A percentile compares a stretch with the other conserved stretches of the same genome.
Conservation (phyloP, 2,797 vertebrate species). For the Craterocephalus amniculus region DNA sequence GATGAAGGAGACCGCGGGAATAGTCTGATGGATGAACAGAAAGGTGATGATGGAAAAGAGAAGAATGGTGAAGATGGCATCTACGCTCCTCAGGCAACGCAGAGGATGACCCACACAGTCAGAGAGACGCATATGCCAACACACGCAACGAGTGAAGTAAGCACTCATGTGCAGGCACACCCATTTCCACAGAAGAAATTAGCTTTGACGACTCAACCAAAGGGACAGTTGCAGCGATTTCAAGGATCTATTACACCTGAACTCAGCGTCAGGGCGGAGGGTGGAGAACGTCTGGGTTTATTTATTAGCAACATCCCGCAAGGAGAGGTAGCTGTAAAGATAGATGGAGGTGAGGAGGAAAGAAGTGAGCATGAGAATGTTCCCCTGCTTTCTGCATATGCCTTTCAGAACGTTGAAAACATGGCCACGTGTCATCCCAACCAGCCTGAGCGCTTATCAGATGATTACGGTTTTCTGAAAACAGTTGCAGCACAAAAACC, state of each 20-base stretch:
- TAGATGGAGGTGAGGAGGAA: conserved; percentile 5
- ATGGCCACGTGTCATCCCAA: background rate
- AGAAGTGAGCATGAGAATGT: conserved; percentile 7
- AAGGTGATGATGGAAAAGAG: background rate
- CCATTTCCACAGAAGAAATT: background rate
- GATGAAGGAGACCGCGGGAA: background rate
- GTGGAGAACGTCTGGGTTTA: conserved; percentile 3
- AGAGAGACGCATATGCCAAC: background rate
- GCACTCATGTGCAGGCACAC: background rate
- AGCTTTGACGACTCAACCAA: background rate
- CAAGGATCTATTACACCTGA: background rate
- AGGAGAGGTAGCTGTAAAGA: background rate
- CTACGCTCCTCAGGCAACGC: conserved; percentile 8
- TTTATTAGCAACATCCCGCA: conserved; percentile 10
- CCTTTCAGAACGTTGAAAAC: conserved; percentile 15
- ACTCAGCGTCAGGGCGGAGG: background rate
- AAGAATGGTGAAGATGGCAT: background rate
- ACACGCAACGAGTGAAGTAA: background rate
- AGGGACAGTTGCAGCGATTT: background rate
- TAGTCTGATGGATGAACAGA: background rate
- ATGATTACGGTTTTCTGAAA: conserved; percentile 28
- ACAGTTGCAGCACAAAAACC: background rate
- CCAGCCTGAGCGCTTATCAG: conserved; percentile 12
- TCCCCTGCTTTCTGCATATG: conserved; percentile 41
- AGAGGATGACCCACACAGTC: background rate